Evolutionary conservation across 2,888 invertebrate species (phyloP).

Genomic region (Brenthis hecate): DNA sequence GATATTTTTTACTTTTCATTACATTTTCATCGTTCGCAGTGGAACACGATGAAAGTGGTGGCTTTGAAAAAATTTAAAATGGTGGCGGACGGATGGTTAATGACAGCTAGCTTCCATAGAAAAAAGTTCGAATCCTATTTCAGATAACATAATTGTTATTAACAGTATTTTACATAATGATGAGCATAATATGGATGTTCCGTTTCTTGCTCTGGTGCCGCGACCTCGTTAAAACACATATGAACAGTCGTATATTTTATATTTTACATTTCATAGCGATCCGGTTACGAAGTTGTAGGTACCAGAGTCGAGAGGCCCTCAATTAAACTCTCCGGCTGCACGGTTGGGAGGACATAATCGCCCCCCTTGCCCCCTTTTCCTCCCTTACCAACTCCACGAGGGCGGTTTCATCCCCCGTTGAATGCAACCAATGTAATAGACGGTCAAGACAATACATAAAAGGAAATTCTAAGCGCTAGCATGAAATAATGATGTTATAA

Average conservation of each 20-base stretch:
- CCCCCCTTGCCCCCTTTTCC: slow-evolving; percentile 32
- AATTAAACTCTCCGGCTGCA: slow-evolving; percentile 43
- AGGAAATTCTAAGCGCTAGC: neutral
- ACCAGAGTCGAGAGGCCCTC: slow-evolving; percentile 39
- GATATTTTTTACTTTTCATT: too few species aligned
- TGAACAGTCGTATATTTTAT: slow-evolving; percentile 10
- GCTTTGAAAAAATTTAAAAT: too few species aligned
- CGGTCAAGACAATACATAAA: slow-evolving; percentile 21
- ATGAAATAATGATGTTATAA: neutral
- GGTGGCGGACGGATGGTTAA: too few species aligned
- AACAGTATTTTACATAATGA: neutral
- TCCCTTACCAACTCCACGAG: slow-evolving; percentile 11
- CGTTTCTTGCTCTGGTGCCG: neutral
- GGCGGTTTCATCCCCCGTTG: slow-evolving; percentile 11
- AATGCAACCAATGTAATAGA: slow-evolving; percentile 31
- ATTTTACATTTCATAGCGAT: slow-evolving; percentile 22
- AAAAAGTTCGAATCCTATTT: too few species aligned
- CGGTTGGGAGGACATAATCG: slow-evolving; percentile 44
- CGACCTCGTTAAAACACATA: slow-evolving; percentile 16
- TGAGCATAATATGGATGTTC: neutral
- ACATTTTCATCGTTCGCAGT: too few species aligned
- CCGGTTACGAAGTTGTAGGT: slow-evolving; percentile 31
- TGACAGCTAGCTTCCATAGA: too few species aligned
- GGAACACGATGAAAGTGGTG: too few species aligned
- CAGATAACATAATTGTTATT: too few species aligned